A percentile compares a stretch with the other conserved stretches of the same genome.
Evolutionary conservation across 2,113 vertebrate species (phyloP).

Genomic region (Elephantulus edwardii): DNA sequence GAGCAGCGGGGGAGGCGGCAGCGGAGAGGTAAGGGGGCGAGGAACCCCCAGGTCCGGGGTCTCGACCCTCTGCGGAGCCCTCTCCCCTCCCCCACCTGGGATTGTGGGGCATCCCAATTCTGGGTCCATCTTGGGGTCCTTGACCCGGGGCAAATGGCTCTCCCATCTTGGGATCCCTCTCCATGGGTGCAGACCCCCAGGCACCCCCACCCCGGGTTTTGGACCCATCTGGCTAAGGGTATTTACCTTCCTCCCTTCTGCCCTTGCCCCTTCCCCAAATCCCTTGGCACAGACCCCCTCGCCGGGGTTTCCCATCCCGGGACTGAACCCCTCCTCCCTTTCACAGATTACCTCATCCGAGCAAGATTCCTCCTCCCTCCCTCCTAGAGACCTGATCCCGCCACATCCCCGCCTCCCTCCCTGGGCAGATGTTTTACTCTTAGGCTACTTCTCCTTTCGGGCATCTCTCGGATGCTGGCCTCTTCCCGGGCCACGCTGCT

Average conservation of each 20-base stretch:
- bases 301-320: slow-evolving; percentile 73
- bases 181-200: slow-evolving; percentile 28
- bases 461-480: slow-evolving; percentile 58
- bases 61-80: slow-evolving; percentile 69
- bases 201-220: slow-evolving; percentile 19
- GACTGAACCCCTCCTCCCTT: slow-evolving; percentile 78
- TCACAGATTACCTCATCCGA: slow-evolving; percentile 79
- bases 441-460: slow-evolving; percentile 64
- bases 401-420: slow-evolving; percentile 76
- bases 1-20: slow-evolving; percentile 92
- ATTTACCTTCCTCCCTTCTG: not conserved
- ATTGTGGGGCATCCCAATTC: slow-evolving; percentile 60
- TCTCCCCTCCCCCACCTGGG: slow-evolving; percentile 66
- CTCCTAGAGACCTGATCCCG: slow-evolving; percentile 75
- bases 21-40: slow-evolving; percentile 91
- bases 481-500: slow-evolving; percentile 36
- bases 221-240: slow-evolving; percentile 21
- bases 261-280: slow-evolving; percentile 64
- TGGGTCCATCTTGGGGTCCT: slow-evolving; percentile 56
- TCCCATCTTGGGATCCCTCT: slow-evolving; percentile 35
- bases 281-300: slow-evolving; percentile 69
- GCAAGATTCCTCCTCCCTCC: slow-evolving; percentile 75
- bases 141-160: slow-evolving; percentile 41
- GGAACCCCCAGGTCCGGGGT: slow-evolving; percentile 65
- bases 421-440: slow-evolving; percentile 75